Percentiles rank a stretch among this genome's conserved stretches.
Evolutionary conservation across 2,113 vertebrate species (phyloP).

Genomic region (Rhea americana): DNA sequence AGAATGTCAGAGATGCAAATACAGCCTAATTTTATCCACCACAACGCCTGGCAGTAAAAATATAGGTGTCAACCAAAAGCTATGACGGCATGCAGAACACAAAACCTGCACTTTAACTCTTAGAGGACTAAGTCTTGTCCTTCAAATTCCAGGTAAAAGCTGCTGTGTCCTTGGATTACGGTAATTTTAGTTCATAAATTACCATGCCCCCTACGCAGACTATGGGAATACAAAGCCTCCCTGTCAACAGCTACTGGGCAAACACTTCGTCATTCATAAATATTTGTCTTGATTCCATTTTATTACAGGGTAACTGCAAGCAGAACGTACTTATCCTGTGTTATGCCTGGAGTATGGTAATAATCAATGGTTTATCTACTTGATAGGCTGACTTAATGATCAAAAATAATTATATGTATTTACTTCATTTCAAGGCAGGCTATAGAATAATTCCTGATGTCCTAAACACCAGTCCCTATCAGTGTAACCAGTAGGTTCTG

Average conservation of each 20-base stretch:
- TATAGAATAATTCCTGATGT: neutral
- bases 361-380: neutral
- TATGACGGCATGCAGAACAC: neutral
- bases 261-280: neutral
- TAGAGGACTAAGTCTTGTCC: neutral
- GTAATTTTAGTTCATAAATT: neutral
- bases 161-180: neutral
- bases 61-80: neutral
- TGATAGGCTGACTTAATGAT: neutral
- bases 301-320: neutral
- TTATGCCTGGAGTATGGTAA: neutral
- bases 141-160: neutral
- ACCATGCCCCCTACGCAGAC: neutral
- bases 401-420: neutral
- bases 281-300: neutral
- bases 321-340: neutral
- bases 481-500: neutral
- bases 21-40: neutral
- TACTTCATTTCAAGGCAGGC: neutral
- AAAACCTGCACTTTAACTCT: neutral
- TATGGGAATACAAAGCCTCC: neutral
- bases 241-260: neutral
- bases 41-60: neutral
- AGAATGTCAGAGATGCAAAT: neutral
- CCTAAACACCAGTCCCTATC: neutral